Base-by-base conservation (phyloP, 2,113 vertebrate species). In the Limanda limanda region DNA sequence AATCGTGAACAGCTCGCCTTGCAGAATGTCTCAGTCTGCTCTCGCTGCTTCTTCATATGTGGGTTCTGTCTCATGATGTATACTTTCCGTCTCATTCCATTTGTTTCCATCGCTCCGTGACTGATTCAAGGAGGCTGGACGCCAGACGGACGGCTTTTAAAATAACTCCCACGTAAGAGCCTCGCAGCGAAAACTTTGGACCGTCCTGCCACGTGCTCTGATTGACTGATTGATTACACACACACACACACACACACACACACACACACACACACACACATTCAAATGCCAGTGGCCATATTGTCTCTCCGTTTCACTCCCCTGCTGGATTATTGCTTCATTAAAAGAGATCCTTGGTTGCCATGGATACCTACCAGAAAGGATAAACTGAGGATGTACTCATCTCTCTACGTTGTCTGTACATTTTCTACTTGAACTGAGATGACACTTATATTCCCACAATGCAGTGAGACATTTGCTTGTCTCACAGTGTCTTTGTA, bases 321-420 rank as follows among this genome's bases (percentile, higher is more conserved):
- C 71, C 80, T 78, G 81, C 68, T 83, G 85, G 85, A 91, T 86
- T 88, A 71, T 21, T 45, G 64, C 84, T 83, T 88, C 76, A 86
- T 90, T 82, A 89, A 85, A 81, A 81, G 27, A 76, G 64, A 82
- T 60, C 79, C 59, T 37, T 60, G 67, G 86, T 91, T 88, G 61
- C 84, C 77, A 89, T 87, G 80, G 89, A 84, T 90, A 92, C 68
- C 20, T 47, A 74, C 55, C 70, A 82, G 56, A 84, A 70, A 83
- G 74, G 79, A 55, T 79, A 71, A 86, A 86, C 56, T 56, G 71
- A 74, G 60, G 72, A 76, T 56, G 52, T 57, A 59, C 59, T 81
- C 54, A 47, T 88, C 66, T 74, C 60, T 79, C 69, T 37, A 66
- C 75, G 62, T 74, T 71, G 73, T 71, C 14, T 3, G 54, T 51